A percentile compares a stretch with the other conserved stretches of the same genome.
Conservation (phyloP, 2,797 vertebrate genomes). For the Echiichthys vipera region DNA sequence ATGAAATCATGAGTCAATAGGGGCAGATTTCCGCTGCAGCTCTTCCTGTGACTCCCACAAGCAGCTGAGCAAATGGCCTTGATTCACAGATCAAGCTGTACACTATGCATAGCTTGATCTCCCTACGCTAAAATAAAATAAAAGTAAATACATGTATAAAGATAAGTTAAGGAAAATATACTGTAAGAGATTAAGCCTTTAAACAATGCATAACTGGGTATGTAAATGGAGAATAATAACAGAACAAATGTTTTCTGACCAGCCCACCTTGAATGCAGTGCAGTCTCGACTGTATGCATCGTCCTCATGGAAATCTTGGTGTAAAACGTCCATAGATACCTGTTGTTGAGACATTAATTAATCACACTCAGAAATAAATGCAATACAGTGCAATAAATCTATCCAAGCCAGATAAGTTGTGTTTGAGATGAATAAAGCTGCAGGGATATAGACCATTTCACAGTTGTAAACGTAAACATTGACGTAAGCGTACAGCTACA, state of each 20-base stretch:
- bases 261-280: conserved; percentile 90
- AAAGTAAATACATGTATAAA: background rate
- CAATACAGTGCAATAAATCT: background rate
- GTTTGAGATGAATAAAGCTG: background rate
- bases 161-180: background rate
- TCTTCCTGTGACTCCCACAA: conserved; percentile 13
- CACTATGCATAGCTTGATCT: background rate
- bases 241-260: background rate
- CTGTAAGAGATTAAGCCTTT: background rate
- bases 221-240: background rate
- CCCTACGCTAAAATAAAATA: too few relatives aligned
- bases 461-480: too few relatives aligned
- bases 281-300: conserved; percentile 91
- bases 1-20: background rate
- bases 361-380: background rate
- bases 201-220: background rate
- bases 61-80: conserved; percentile 12
- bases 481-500: too few relatives aligned
- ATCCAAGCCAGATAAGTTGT: background rate
- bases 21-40: conserved; percentile 1
- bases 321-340: conserved; percentile 88
- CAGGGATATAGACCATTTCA: too few relatives aligned
- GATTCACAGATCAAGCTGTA: conserved; percentile 16
- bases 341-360: conserved; percentile 66
- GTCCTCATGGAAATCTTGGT: conserved; percentile 86